phyloP scores from a whole-genome alignment of 2,888 invertebrate species.

The Subacronicta megacephala region DNA sequence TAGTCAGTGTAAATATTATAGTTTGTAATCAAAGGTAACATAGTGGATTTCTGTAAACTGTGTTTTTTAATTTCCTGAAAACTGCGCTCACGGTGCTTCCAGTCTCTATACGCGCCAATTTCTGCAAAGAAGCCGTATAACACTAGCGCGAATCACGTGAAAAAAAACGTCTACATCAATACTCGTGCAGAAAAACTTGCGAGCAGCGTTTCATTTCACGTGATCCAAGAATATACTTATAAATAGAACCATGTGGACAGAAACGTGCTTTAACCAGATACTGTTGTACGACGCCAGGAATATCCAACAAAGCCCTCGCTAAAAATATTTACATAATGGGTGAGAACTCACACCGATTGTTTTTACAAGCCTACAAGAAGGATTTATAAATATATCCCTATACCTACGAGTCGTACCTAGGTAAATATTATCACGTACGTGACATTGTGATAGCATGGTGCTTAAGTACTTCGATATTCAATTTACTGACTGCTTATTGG shows the following conservation, averaged over 20 bases:
- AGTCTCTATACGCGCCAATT: conserved; percentile 1
- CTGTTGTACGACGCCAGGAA: not conserved
- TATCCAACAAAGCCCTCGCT: too few species aligned
- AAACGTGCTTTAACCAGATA: conserved; percentile 29
- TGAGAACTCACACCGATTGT: too few species aligned
- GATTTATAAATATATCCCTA: too few species aligned
- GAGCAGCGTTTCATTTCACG: conserved; percentile 44
- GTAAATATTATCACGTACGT: too few species aligned
- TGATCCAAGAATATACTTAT: conserved; percentile 29
- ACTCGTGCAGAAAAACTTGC: conserved; percentile 36
- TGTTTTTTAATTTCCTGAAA: not conserved
- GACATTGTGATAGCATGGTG: too few species aligned
- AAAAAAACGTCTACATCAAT: conserved; percentile 14
- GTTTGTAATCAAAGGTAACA: not conserved
- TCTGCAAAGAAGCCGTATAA: conserved; percentile 42
- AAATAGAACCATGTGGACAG: conserved; percentile 19
- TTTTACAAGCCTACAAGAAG: too few species aligned
- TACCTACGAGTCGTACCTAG: too few species aligned
- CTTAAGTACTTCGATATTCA: too few species aligned
- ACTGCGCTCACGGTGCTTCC: conserved; percentile 16
- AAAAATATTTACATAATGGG: too few species aligned
- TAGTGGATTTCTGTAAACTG: not conserved
- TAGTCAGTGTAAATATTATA: too few species aligned
- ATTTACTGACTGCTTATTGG: too few species aligned
- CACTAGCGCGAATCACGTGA: conserved; percentile 30